Base-by-base conservation (phyloP, 2,797 vertebrate species). In the Etheostoma nigrum region DNA sequence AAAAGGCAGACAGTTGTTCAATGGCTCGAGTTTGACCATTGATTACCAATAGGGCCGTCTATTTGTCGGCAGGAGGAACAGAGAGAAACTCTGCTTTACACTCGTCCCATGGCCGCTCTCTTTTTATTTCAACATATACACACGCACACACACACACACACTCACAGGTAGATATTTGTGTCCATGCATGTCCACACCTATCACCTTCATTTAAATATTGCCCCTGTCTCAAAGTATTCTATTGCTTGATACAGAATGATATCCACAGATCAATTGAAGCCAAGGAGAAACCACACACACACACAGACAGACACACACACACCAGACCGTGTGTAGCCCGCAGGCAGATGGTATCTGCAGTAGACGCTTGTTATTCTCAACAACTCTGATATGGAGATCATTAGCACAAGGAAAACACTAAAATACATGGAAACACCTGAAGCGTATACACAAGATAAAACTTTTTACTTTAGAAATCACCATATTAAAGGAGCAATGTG, bases 1-100 rank as follows among this genome's bases (percentile, higher is more conserved):
- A 97, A 96, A 96, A 96, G 91, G 95, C 95, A 94, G 97, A 98
- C 97, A 98, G 97, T 95, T 99, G 96, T 96, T 97, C 97, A 96
- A 98, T 98, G 95, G 93, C 94, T 91, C 86, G 92, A 94, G 87
- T 95, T 96, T 96, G 95, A 94, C 95, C 93, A 99, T 98, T 98
- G 98, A 99, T 99, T 98, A 96, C 96, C 97, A 97, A 98, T 99
- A 97, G 91, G 89, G 69, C 91, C 93, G 95, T 95, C 95, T 94
- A 91, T 91, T 96, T 97, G 97, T 96, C 95, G 83, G 82, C 91
- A 74, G 68, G 53, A 83, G 72, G 77, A 96, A 92, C 14, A 2
- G 67, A 79, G 72, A 83, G 71, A 89, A 86, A 84, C 82, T 89
- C 96, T 91, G 93, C 90, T 90, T 74, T 57, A 66, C 78, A 72